These are phyloP conservation scores for Eupeodes latifasciatus DNA, from an alignment of 2,888 invertebrate genomes.

Conservation along the genomic window DNA sequence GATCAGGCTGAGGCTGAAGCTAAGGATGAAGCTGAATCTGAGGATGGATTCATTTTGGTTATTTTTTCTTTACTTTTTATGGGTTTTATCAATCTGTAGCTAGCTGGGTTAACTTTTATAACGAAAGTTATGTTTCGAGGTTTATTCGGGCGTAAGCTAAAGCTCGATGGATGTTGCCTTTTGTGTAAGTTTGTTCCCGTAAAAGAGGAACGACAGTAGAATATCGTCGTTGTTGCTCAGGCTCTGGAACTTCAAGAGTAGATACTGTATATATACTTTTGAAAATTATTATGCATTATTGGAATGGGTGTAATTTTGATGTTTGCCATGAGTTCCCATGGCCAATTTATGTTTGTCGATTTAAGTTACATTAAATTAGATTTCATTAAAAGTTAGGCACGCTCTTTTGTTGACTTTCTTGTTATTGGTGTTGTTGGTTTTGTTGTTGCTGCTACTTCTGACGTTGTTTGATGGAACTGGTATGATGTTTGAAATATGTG, in stretches of 20 bases:
- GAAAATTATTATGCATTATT: slow-evolving; percentile 31
- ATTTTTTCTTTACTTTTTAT: slow-evolving; percentile 35
- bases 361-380: slow-evolving; percentile 41
- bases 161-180: slow-evolving; percentile 8
- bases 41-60: slow-evolving; percentile 2
- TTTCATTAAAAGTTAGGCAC: slow-evolving; percentile 34
- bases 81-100: slow-evolving; percentile 46
- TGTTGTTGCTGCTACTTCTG: not conserved
- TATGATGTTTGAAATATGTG: not conserved
- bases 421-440: not conserved
- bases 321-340: slow-evolving; percentile 37
- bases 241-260: slow-evolving; percentile 4
- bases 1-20: too few relatives aligned
- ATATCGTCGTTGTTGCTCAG: not conserved
- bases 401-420: slow-evolving; percentile 37
- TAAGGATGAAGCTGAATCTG: not conserved
- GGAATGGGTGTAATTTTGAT: slow-evolving; percentile 30
- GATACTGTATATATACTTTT: not conserved
- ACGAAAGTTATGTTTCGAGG: slow-evolving; percentile 38
- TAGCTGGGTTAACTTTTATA: slow-evolving; percentile 45
- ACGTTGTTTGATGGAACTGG: too few relatives aligned
- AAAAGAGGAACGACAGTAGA: not conserved
- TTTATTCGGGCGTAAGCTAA: slow-evolving; percentile 29
- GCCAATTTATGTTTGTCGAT: slow-evolving; percentile 46
- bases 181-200: slow-evolving; percentile 3